Evolutionary conservation across 2,113 vertebrate species (phyloP).

Genomic region (Paramisgurnus dabryanus): DNA sequence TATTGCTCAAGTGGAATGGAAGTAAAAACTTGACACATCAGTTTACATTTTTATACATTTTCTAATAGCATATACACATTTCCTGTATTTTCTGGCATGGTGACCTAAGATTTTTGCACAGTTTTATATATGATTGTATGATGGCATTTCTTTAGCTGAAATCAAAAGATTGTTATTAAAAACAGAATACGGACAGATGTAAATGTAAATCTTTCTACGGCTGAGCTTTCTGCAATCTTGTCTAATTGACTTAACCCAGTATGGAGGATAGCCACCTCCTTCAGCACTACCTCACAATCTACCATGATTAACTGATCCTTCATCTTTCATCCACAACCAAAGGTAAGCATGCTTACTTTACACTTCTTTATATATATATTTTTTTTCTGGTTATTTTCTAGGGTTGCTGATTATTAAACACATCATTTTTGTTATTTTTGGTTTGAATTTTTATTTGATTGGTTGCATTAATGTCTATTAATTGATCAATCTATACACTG

Average conservation of each 20-base stretch:
- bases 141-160: neutral
- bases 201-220: slow-evolving; percentile 8
- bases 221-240: slow-evolving; percentile 57
- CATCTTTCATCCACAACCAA: neutral
- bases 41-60: no score
- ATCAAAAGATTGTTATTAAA: neutral
- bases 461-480: neutral
- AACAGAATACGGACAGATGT: neutral
- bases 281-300: slow-evolving; percentile 17
- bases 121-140: no score
- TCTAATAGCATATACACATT: no score
- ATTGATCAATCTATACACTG: neutral
- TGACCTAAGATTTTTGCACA: no score
- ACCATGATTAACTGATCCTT: neutral
- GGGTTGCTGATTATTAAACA: neutral
- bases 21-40: no score
- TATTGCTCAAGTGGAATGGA: no score
- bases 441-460: no score
- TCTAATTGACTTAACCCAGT: slow-evolving; percentile 63
- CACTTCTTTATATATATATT: neutral
- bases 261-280: slow-evolving; percentile 31
- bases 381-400: neutral
- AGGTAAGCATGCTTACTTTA: slow-evolving; percentile 2
- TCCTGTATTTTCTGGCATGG: no score
- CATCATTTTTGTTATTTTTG: neutral